Conservation (phyloP, 1,140 invertebrate species). For the Macrosteles quadrilineatus region DNA sequence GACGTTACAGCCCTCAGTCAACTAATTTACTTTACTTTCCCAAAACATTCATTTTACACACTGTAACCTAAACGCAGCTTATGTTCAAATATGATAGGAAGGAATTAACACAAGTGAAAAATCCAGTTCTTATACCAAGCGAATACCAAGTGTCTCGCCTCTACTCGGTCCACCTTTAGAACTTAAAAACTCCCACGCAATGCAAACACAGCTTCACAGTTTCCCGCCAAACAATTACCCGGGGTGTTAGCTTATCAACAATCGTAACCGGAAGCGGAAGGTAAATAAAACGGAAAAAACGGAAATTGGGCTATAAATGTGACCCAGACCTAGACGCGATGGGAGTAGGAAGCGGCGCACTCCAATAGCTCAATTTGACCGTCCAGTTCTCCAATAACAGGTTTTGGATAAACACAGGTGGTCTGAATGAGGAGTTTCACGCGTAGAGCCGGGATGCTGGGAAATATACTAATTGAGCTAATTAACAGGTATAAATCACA, state of each 20-base stretch:
- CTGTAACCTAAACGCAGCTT: too few species aligned
- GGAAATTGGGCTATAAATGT: constrained; percentile 21
- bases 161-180: too few species aligned
- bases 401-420: constrained; percentile 10
- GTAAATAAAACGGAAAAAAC: constrained; percentile 19
- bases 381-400: constrained; percentile 1
- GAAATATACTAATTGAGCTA: constrained; percentile 1
- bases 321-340: not conserved
- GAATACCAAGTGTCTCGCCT: too few species aligned
- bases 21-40: too few species aligned
- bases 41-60: too few species aligned
- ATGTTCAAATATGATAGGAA: too few species aligned
- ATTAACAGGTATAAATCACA: constrained; percentile 22
- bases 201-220: too few species aligned
- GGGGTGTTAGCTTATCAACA: constrained; percentile 11
- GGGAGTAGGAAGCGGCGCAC: not conserved
- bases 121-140: too few species aligned
- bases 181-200: too few species aligned
- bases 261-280: not conserved
- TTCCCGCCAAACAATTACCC: too few species aligned
- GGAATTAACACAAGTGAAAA: too few species aligned
- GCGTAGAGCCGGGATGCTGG: not conserved
- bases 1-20: too few species aligned
- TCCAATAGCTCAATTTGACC: constrained; percentile 12
- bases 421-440: constrained; percentile 1